These are phyloP conservation scores for Podiceps cristatus DNA, from an alignment of 2,113 vertebrate species.

Conservation along the genomic window DNA sequence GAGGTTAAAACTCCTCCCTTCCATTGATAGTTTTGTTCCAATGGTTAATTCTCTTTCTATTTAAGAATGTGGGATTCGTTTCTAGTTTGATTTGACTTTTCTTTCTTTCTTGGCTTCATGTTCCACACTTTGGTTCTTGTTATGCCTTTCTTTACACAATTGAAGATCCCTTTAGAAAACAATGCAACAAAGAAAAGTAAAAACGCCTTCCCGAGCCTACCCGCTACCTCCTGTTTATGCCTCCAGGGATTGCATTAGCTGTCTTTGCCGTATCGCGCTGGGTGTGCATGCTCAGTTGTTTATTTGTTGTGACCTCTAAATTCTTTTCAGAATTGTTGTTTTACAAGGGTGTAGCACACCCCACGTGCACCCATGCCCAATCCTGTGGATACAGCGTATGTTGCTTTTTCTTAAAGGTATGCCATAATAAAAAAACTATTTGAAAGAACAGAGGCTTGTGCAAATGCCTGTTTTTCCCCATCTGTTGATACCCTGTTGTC, in stretches of 20 bases:
- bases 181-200: slow-evolving; percentile 28
- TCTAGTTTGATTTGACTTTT: not conserved
- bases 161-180: slow-evolving; percentile 29
- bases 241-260: not conserved
- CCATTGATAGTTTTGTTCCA: slow-evolving; percentile 19
- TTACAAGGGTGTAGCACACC: not conserved
- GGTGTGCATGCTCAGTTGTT: not conserved
- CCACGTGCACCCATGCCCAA: too few relatives aligned
- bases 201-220: not conserved
- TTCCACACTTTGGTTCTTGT: slow-evolving; percentile 38
- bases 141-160: slow-evolving; percentile 22
- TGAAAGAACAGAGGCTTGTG: not conserved
- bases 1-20: not conserved
- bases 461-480: not conserved
- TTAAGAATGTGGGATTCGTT: slow-evolving; percentile 10
- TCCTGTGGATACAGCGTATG: fast-evolving
- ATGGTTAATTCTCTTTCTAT: not conserved
- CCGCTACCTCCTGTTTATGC: not conserved
- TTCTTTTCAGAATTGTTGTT: not conserved
- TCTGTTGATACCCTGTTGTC: not conserved
- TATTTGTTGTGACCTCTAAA: not conserved
- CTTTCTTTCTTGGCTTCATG: slow-evolving; percentile 13
- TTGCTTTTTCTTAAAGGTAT: not conserved
- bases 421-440: not conserved
- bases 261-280: not conserved